Percentiles rank a stretch among this genome's conserved stretches.
phyloP scores from a whole-genome alignment of 2,888 invertebrate species.

The Synergus gifuensis region DNA sequence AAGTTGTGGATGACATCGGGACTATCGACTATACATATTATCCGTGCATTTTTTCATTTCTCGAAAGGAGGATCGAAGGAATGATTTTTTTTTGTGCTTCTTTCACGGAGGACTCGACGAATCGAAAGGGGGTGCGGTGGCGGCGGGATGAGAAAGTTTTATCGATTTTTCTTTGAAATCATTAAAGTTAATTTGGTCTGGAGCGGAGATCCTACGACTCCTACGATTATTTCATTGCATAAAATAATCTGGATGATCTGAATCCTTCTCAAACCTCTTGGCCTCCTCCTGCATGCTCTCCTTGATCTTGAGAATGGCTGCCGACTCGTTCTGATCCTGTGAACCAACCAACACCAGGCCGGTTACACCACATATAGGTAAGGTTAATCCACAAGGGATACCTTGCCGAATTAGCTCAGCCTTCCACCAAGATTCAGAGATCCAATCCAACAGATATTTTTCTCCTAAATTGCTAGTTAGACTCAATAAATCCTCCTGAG shows the following conservation, averaged over 20 bases:
- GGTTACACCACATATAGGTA: constrained; percentile 73
- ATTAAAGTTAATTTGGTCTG: constrained; percentile 66
- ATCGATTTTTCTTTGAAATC: constrained; percentile 43
- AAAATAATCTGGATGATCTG: constrained; percentile 97
- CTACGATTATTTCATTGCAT: constrained; percentile 88
- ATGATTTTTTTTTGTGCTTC: constrained; percentile 37
- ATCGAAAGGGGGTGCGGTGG: constrained; percentile 40
- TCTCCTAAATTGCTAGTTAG: background rate
- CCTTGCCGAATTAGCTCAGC: constrained; percentile 52
- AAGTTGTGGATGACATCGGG: constrained; percentile 38
- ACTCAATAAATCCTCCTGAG: background rate
- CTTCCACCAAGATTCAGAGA: constrained; percentile 1
- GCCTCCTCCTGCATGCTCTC: constrained; percentile 99
- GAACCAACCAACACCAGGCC: constrained; percentile 78
- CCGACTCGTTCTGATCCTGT: constrained; percentile 97
- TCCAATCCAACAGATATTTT: constrained; percentile 6
- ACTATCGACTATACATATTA: constrained; percentile 39
- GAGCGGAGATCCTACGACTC: constrained; percentile 71
- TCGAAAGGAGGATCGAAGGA: constrained; percentile 37
- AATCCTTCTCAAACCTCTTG: constrained; percentile 98
- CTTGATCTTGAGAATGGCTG: constrained; percentile 99
- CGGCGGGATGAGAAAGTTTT: constrained; percentile 33
- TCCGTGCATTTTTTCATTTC: constrained; percentile 28
- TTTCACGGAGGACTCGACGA: constrained; percentile 42
- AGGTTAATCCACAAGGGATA: constrained; percentile 62